Evolutionary conservation across 1,140 invertebrate species (phyloP), one percentile per base, ranked within the genome.

Genomic region (Halyomorpha halys): DNA sequence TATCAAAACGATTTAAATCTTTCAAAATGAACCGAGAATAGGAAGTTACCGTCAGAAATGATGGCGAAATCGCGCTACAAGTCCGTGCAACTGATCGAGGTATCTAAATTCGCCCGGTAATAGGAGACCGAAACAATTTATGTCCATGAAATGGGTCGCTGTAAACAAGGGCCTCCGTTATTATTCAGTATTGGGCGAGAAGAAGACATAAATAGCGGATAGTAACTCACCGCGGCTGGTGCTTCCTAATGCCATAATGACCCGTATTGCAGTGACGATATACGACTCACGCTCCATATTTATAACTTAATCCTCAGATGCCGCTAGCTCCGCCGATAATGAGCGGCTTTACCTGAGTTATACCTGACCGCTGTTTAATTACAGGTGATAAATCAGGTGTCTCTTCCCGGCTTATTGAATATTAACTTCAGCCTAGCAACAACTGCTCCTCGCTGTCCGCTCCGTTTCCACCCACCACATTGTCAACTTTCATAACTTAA

Each of bases 151-250:
- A 39, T 8, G 34, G 34, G 34, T 39, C 34, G 34, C 4, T 39
- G 34, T 39, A 39, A 39, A 39, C 34, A 39, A 39, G 34, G 34
- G 6, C 6, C 34, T 8, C 6, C 34, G 34, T 39, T 39, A 39
- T 39, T 39, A 39, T 39, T 39, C 34, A 9, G 34, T 39, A 39
- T 39, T 9, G 34, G 34, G 4, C 13, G 34, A 19, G n/a, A 49
- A 49, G 47, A 49, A 49, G 47, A 49, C 47, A 49, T 49, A 49
- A 49, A 49, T 49, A 19, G 47, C 21, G 47, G 47, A 18, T 49
- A 49, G 21, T 49, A 49, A 21, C 47, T 49, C 47, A 18, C 21
- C n/a, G 9, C 15, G 4, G 47, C 21, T 49, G 47, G 47, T 11
- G 3, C 47, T 8, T 49, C 15, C n/a, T 49, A 49, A 49, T 21